Percentiles rank a stretch among this genome's conserved stretches.
Evolutionary conservation across 2,888 invertebrate species (phyloP).

Genomic region (Scaptomyza flava): DNA sequence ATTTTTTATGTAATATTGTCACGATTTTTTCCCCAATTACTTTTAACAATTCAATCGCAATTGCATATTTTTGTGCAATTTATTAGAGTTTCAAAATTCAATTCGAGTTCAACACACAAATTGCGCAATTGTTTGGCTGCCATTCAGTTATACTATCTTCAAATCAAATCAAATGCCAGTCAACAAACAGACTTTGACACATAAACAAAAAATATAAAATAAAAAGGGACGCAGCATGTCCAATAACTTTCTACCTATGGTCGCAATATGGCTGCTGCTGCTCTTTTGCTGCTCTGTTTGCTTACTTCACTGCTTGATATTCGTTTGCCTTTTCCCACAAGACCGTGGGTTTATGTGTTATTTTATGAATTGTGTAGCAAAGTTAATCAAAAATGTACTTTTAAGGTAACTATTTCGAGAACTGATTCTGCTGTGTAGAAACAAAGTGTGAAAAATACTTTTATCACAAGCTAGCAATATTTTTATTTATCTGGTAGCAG

Average conservation of each 20-base stretch:
- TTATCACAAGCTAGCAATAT: not conserved
- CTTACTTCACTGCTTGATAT: constrained; percentile 35
- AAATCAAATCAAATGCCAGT: constrained; percentile 55
- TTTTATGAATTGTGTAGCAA: not conserved
- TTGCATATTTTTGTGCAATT: not conserved
- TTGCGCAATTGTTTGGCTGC: constrained; percentile 42
- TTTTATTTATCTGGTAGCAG: not conserved
- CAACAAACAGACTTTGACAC: constrained; percentile 67
- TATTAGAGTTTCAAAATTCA: not conserved
- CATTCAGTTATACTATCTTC: constrained; percentile 19
- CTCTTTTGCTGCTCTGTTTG: not conserved
- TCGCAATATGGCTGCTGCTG: constrained; percentile 31
- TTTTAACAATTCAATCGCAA: not conserved
- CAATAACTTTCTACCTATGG: constrained; percentile 59
- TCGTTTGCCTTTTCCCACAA: constrained; percentile 8
- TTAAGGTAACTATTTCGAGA: no score
- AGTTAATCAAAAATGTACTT: no score
- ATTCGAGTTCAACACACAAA: constrained; percentile 22
- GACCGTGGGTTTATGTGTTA: not conserved
- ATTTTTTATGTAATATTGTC: no score
- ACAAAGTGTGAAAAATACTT: not conserved
- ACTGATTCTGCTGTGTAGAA: not conserved
- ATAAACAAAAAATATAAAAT: constrained; percentile 37
- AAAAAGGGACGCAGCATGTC: constrained; percentile 36
- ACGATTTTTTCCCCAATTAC: not conserved